A percentile compares a stretch with the other conserved stretches of the same genome.
Conservation (phyloP, 2,888 invertebrate species). For the Megaustenia siamemsis region DNA sequence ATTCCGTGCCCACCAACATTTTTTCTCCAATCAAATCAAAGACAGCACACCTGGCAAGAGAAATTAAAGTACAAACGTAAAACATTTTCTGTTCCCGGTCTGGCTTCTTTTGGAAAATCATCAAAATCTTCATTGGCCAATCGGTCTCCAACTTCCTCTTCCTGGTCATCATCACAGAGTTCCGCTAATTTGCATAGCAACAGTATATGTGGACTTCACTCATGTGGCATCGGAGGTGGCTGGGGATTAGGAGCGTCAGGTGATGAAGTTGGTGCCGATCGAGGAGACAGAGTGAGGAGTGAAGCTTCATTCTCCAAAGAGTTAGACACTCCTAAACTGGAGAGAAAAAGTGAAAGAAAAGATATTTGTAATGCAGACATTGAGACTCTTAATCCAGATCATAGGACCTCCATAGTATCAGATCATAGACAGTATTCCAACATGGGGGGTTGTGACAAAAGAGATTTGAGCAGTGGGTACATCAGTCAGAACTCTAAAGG, state of each 20-base stretch:
- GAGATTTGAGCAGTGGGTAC: slow-evolving; percentile 68
- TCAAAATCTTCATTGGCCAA: background rate
- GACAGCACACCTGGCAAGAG: slow-evolving; percentile 51
- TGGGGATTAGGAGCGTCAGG: background rate
- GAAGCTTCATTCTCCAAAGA: background rate
- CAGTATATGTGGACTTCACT: slow-evolving; percentile 55
- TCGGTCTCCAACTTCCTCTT: slow-evolving; percentile 27
- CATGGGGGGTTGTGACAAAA: slow-evolving; percentile 51
- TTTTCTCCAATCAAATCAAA: background rate
- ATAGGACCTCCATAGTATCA: slow-evolving; percentile 34
- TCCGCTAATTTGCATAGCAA: slow-evolving; percentile 48
- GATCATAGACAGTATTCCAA: slow-evolving; percentile 52
- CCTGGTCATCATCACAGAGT: slow-evolving; percentile 19
- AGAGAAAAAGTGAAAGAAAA: background rate
- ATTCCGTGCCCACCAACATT: slow-evolving; percentile 34
- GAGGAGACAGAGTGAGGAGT: background rate
- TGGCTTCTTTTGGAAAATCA: slow-evolving; percentile 47
- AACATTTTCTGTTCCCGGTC: slow-evolving; percentile 63
- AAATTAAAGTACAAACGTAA: slow-evolving; percentile 58
- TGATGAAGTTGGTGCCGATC: background rate
- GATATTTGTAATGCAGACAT: slow-evolving; percentile 29
- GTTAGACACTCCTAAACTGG: background rate
- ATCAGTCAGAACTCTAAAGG: slow-evolving; percentile 74
- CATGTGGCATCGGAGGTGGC: slow-evolving; percentile 41
- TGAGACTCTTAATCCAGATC: slow-evolving; percentile 6